Conservation (phyloP, 2,888 invertebrate genomes). For the Melanchra persicariae region DNA sequence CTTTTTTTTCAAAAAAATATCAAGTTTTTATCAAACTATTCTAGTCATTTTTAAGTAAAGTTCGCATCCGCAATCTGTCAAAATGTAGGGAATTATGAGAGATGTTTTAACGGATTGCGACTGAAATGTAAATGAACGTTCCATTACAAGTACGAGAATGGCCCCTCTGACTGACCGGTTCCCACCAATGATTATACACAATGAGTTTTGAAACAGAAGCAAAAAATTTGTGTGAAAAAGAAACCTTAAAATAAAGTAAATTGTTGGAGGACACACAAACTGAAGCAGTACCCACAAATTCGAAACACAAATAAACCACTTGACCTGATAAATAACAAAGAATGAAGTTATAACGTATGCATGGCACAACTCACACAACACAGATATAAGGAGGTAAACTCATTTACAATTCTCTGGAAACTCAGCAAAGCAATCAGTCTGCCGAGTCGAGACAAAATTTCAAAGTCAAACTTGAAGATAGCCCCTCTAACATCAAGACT, state of each 20-base stretch:
- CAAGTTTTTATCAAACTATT: no score
- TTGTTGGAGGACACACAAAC: neutral
- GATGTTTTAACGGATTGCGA: no score
- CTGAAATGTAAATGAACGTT: no score
- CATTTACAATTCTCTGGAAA: conserved; percentile 62
- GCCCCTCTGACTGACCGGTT: neutral
- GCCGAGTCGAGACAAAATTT: conserved; percentile 68
- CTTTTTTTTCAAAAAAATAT: no score
- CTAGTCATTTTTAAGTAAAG: no score
- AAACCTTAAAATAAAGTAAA: neutral
- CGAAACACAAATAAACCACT: conserved; percentile 18
- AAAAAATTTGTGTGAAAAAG: neutral
- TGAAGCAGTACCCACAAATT: neutral
- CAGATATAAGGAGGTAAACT: conserved; percentile 45
- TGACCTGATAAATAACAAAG: conserved; percentile 39
- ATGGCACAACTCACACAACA: conserved; percentile 23
- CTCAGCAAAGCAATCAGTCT: conserved; percentile 69
- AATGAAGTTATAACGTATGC: conserved; percentile 47
- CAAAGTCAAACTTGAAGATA: conserved; percentile 66
- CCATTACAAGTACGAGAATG: no score
- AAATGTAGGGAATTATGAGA: no score
- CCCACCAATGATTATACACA: no score
- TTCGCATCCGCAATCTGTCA: no score
- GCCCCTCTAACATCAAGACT: conserved; percentile 67
- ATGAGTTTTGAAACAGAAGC: neutral